phyloP scores from a whole-genome alignment of 2,113 vertebrate genomes.

The Bubo scandiacus region DNA sequence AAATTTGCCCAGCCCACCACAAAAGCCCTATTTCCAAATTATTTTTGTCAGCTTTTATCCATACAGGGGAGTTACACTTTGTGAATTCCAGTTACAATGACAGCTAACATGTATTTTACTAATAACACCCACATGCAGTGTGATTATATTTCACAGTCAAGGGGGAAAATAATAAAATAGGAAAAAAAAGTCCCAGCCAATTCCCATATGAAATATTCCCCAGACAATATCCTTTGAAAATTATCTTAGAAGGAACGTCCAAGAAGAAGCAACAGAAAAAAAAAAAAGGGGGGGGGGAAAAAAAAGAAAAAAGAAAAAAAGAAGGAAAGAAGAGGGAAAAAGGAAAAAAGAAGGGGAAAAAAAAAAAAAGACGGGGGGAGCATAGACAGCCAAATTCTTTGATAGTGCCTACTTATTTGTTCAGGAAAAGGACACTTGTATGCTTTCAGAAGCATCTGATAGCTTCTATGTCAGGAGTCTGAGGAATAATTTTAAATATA shows the following conservation, averaged over 20 bases:
- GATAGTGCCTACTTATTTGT: not conserved
- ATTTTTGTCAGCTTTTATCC: not conserved
- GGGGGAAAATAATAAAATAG: not conserved
- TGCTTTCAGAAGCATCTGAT: not conserved
- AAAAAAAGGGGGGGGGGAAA: accelerated
- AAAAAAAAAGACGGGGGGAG: too few relatives aligned
- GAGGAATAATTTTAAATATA: not conserved
- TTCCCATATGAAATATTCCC: not conserved
- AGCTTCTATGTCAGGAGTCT: not conserved
- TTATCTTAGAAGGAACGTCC: not conserved
- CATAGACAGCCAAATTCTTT: not conserved
- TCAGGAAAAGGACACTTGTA: not conserved
- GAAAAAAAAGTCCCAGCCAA: not conserved
- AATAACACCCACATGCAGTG: not conserved
- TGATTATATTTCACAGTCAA: not conserved
- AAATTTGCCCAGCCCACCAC: not conserved
- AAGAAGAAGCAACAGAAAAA: not conserved
- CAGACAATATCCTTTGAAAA: too few relatives aligned
- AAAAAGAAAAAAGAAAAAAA: accelerated
- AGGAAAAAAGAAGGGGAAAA: not conserved
- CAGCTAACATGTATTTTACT: not conserved
- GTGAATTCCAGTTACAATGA: not conserved
- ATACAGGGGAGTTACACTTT: not conserved
- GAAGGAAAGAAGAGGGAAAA: too few relatives aligned
- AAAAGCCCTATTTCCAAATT: not conserved